Evolutionary conservation across 2,797 vertebrate species (phyloP).

Genomic region (Pipistrellus kuhlii): DNA sequence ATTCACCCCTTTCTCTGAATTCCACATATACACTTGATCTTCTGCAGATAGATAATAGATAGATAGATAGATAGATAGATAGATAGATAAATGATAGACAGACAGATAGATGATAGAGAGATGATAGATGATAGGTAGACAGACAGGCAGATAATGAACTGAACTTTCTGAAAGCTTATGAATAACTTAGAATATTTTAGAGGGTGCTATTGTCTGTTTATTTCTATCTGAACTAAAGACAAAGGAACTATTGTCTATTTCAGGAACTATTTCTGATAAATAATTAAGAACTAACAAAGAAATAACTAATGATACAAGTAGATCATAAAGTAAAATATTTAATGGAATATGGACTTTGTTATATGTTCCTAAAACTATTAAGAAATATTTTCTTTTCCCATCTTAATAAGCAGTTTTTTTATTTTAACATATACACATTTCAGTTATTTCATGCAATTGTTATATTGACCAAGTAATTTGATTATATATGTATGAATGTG

Average conservation of each 20-base stretch:
- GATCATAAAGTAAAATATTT: background rate
- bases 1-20: background rate
- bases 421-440: background rate
- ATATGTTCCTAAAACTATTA: slow-evolving; percentile 31
- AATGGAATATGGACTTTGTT: slow-evolving; percentile 54
- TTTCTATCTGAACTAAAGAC: background rate
- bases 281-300: background rate
- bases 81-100: background rate
- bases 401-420: slow-evolving; percentile 20
- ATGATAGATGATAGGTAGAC: background rate
- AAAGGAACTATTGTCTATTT: slow-evolving; percentile 2
- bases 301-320: background rate
- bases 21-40: background rate
- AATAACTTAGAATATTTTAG: background rate
- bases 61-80: background rate
- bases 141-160: background rate
- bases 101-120: background rate
- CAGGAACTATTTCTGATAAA: background rate
- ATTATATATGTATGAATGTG: background rate
- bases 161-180: background rate
- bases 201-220: background rate
- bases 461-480: slow-evolving; percentile 46
- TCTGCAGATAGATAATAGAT: background rate
- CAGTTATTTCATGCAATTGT: background rate
- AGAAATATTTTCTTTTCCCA: slow-evolving; percentile 48